A percentile compares a stretch with the other conserved stretches of the same genome.
Evolutionary conservation across 1,140 invertebrate species (phyloP).

Genomic region (Neodiprion pinetum): DNA sequence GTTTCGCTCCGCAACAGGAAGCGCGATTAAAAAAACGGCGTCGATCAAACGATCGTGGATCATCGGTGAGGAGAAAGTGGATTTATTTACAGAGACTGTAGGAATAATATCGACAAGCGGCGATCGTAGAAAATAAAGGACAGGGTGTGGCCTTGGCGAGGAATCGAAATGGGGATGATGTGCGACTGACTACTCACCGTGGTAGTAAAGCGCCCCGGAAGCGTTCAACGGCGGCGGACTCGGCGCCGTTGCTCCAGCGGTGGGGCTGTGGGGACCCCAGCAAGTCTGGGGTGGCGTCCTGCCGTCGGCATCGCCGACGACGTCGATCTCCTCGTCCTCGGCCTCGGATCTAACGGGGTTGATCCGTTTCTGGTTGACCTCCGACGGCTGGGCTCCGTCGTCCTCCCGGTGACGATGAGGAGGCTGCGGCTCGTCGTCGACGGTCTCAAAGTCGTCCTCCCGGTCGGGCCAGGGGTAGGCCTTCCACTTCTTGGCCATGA

Average conservation of each 20-base stretch:
- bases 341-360: slow-evolving; percentile 52
- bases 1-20: background rate
- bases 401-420: slow-evolving; percentile 21
- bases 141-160: slow-evolving; percentile 12
- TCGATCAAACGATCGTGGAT: background rate
- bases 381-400: slow-evolving; percentile 17
- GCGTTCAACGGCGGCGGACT: slow-evolving; percentile 71
- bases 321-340: slow-evolving; percentile 85
- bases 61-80: background rate
- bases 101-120: no score
- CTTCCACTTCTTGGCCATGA: slow-evolving; percentile 93
- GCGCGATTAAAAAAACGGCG: background rate
- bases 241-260: slow-evolving; percentile 75
- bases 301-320: slow-evolving; percentile 69
- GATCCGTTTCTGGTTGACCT: slow-evolving; percentile 16
- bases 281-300: slow-evolving; percentile 57
- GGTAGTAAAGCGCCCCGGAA: slow-evolving; percentile 69
- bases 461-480: slow-evolving; percentile 80
- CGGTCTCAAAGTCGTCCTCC: slow-evolving; percentile 59
- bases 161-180: slow-evolving; percentile 26
- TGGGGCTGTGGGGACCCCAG: slow-evolving; percentile 76
- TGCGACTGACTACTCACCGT: slow-evolving; percentile 61
- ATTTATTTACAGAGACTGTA: background rate
- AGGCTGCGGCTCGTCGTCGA: slow-evolving; percentile 35
- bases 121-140: background rate